A percentile compares a stretch with the other conserved stretches of the same genome.
Evolutionary conservation across 2,113 vertebrate genomes (phyloP).

Genomic region (Connochaetes taurinus): DNA sequence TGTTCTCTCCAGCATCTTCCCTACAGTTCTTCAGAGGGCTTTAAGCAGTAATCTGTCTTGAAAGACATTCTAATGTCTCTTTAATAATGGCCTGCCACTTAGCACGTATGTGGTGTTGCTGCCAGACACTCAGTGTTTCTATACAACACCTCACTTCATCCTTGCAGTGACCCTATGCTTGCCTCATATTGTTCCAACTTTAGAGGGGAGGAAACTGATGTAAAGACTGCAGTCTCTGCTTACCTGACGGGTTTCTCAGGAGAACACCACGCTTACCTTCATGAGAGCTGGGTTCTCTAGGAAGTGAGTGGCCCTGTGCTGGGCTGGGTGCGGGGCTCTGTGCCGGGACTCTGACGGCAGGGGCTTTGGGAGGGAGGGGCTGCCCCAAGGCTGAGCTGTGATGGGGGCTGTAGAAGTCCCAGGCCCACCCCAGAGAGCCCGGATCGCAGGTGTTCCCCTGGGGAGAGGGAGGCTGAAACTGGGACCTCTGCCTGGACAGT

Average conservation of each 20-base stretch:
- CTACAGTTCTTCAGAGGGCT: neutral
- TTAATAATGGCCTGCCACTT: neutral
- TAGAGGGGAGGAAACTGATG: neutral
- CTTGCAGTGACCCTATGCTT: neutral
- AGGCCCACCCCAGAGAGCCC: neutral
- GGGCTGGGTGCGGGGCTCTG: neutral
- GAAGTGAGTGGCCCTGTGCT: neutral
- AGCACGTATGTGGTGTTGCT: neutral
- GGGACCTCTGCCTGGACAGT: neutral
- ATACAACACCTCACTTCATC: neutral
- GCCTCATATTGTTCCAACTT: neutral
- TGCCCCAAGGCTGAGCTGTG: neutral
- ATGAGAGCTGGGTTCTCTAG: no score
- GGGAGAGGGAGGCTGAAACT: neutral
- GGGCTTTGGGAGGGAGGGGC: neutral
- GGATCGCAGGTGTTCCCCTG: neutral
- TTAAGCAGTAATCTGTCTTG: neutral
- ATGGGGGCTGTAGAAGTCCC: neutral
- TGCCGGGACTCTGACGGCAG: neutral
- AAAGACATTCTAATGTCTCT: neutral
- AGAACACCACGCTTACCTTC: neutral
- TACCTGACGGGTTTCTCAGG: neutral
- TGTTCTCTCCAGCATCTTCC: neutral
- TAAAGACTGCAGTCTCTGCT: neutral
- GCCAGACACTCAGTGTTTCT: neutral